Evolutionary conservation across 2,888 invertebrate genomes (phyloP), one percentile per base, ranked within the genome.

Genomic region (Polymixis lichenea): DNA sequence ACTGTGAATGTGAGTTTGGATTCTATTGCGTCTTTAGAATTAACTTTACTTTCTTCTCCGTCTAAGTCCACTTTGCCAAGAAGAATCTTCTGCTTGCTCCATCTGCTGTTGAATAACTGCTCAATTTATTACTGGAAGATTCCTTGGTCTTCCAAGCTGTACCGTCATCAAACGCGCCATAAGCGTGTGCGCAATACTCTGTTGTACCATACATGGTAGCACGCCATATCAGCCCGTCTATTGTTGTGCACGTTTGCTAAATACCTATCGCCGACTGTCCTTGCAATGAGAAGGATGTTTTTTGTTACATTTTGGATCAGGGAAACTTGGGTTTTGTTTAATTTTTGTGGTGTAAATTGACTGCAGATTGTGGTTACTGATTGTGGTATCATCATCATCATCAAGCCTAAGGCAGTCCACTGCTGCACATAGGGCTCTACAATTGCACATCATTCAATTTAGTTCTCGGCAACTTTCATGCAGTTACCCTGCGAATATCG

Each of bases 201-300:
- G 79, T 83, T 82, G 82, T 74, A 66, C 91, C 89, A 77, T 90
- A 90, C 75, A 92, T 89, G 91, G 92, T 78, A 73, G n/a, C 76
- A 22, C 0, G 75, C 90, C 91, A 88, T 90, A 90, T 89, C 86
- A 83, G 91, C 82, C 51, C 75, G 72, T 78, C 90, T 86, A 92
- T 92, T 92, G 92, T 92, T 89, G 88, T 87, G 78, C 56, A 83
- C 82, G 87, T 87, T 82, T 85, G 88, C 88, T 89, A 87, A 89
- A 86, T 89, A 87, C 82, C 82, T 83, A 83, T 75, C 74, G 77
- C 51, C 56, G 46, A n/a, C 43, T 75, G 84, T 79, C 87, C 83
- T 86, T 86, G 79, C 61, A 56, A 67, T 68, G 69, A 81, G 62
- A 77, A 86, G 68, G 71, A 80, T 84, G 77, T 83, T 76, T 58